Percentiles rank a stretch among this genome's conserved stretches.
Conservation (phyloP, 2,113 vertebrate species). For the Pontoporia blainvillei region DNA sequence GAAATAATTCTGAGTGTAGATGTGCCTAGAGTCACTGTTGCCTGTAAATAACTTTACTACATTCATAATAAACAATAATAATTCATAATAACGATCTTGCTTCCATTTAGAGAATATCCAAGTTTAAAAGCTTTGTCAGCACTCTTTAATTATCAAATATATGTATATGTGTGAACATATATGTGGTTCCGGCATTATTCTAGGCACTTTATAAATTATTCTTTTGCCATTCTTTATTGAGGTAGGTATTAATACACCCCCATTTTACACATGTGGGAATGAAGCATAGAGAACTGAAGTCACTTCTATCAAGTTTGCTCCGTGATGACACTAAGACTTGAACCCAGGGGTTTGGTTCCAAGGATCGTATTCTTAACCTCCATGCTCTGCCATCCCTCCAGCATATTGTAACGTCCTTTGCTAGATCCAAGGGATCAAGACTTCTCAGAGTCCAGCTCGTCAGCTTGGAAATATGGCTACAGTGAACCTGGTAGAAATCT, state of each 20-base stretch:
- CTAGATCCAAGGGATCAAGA: background rate
- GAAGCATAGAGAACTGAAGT: background rate
- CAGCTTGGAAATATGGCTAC: background rate
- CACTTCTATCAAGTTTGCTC: background rate
- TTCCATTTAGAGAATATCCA: background rate
- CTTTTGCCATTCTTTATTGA: background rate
- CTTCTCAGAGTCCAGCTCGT: conserved; percentile 17
- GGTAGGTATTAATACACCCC: background rate
- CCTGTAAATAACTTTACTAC: background rate
- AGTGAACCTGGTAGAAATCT: conserved; percentile 9
- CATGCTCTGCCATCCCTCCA: background rate
- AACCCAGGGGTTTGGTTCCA: background rate
- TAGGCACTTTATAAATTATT: background rate
- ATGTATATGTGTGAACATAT: background rate
- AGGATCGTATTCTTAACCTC: background rate
- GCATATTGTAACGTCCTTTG: background rate
- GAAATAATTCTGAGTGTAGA: background rate
- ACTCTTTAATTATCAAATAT: background rate
- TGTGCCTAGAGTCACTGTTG: background rate
- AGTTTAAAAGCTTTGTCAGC: background rate
- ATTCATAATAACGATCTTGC: background rate
- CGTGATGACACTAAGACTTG: background rate
- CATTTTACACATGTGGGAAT: background rate
- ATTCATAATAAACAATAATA: background rate
- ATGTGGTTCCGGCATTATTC: background rate